Conservation (phyloP, 2,797 vertebrate genomes). For the Pipistrellus nathusii region DNA sequence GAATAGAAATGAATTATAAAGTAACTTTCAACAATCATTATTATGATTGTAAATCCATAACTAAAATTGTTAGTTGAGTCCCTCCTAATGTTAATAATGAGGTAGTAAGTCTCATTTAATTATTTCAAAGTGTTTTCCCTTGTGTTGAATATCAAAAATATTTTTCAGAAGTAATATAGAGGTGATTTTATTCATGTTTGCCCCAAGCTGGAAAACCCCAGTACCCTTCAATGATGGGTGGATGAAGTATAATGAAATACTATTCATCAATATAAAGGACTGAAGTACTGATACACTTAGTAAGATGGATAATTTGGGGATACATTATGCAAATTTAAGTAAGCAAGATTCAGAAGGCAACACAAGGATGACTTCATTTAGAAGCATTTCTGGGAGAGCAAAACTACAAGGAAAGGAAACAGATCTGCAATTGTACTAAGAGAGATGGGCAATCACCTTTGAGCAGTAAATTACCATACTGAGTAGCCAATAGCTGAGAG, state of each 20-base stretch:
- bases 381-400: not conserved
- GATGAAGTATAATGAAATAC: not conserved
- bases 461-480: not conserved
- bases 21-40: not conserved
- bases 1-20: not conserved
- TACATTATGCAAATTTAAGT: not conserved
- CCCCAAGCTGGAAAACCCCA: not conserved
- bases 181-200: not conserved
- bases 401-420: not conserved
- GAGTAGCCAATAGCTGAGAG: not conserved
- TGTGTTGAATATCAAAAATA: not conserved
- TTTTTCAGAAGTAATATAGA: not conserved
- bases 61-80: not conserved
- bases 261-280: not conserved
- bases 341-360: not conserved
- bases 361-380: not conserved
- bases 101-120: constrained; percentile 30
- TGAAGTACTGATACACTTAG: not conserved
- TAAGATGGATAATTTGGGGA: not conserved
- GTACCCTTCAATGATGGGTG: not conserved
- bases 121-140: not conserved
- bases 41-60: not conserved
- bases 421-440: not conserved
- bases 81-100: not conserved
- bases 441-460: not conserved